Base-by-base conservation (phyloP, 2,888 invertebrate genomes). In the Hypomecis atomaria region DNA sequence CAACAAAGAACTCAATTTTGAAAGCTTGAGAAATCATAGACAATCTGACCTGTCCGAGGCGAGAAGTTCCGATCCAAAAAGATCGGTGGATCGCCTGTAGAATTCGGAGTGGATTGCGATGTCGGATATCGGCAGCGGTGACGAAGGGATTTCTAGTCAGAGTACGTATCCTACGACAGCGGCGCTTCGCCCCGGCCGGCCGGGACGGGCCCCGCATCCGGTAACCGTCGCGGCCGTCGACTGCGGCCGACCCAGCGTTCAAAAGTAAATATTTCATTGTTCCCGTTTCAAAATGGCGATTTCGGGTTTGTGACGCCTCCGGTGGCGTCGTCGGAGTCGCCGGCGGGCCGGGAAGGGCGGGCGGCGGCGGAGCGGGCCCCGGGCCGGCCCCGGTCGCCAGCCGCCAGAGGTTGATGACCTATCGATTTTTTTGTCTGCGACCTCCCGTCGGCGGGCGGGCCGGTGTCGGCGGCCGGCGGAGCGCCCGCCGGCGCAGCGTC, bases 121-220 rank as follows among this genome's bases (percentile, higher is more conserved):
- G 96, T 96, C 96, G 94, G 96, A 96, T 94, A 94, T 95, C 94
- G 96, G 95, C 93, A 96, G 95, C 93, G 95, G 95, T 89, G 95
- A 96, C 94, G 96, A 96, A 92, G 95, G 95, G 90, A 94, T 95
- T 93, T 95, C 95, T 94, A 95, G 95, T 94, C 95, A 95, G 95
- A 95, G 96, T 96, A 94, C 94, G 95, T 95, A 92, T 88, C 82
- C 81, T 84, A 85, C 85, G 82, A 81, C 78, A 83, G 79, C 78
- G 77, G 80, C 73, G 73, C 76, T 81, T 70, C 71, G 75, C 79
- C 79, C 72, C 64, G 70, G 69, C 73, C 71, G 77, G 75, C 71
- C 11, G 34, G 62, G 62, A 45, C 54, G 33, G 76, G 80, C 79
- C 82, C 80, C 81, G 83, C 77, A 80, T 81, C 77, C 72, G 79